Evolutionary conservation across 1,140 invertebrate genomes (phyloP).

Genomic region (Zophobas morio): DNA sequence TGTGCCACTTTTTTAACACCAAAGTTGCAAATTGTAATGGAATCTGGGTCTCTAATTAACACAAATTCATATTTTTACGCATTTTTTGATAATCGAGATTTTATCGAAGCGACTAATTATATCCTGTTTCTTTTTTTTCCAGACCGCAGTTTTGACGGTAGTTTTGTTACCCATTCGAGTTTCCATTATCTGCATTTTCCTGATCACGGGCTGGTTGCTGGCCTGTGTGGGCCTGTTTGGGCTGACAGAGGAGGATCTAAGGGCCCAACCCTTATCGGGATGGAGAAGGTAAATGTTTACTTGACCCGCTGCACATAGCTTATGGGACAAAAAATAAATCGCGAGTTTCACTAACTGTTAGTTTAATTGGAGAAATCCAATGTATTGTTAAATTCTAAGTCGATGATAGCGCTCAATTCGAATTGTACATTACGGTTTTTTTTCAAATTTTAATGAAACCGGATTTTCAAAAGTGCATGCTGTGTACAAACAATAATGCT

Average conservation of each 20-base stretch:
- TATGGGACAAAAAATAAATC: background rate
- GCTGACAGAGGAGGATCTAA: slow-evolving; percentile 81
- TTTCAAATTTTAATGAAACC: no score
- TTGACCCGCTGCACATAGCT: slow-evolving; percentile 5
- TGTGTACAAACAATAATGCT: no score
- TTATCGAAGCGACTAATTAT: background rate
- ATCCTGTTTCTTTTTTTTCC: slow-evolving; percentile 66
- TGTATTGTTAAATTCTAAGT: slow-evolving; percentile 12
- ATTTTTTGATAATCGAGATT: no score
- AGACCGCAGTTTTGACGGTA: slow-evolving; percentile 87
- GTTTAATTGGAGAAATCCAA: slow-evolving; percentile 31
- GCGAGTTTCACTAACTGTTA: slow-evolving; percentile 18
- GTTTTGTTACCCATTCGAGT: slow-evolving; percentile 84
- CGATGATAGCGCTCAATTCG: background rate
- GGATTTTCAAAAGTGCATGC: no score
- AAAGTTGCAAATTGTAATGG: background rate
- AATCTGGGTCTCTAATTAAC: background rate
- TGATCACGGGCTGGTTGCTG: slow-evolving; percentile 86
- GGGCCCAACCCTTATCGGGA: slow-evolving; percentile 80
- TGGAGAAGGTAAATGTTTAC: slow-evolving; percentile 82
- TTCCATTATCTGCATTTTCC: slow-evolving; percentile 79
- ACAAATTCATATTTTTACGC: background rate
- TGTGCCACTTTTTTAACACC: background rate
- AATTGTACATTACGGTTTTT: no score
- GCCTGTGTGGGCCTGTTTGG: slow-evolving; percentile 85